Base-by-base conservation (phyloP, 2,888 invertebrate species). In the Spilosoma lubricipeda region DNA sequence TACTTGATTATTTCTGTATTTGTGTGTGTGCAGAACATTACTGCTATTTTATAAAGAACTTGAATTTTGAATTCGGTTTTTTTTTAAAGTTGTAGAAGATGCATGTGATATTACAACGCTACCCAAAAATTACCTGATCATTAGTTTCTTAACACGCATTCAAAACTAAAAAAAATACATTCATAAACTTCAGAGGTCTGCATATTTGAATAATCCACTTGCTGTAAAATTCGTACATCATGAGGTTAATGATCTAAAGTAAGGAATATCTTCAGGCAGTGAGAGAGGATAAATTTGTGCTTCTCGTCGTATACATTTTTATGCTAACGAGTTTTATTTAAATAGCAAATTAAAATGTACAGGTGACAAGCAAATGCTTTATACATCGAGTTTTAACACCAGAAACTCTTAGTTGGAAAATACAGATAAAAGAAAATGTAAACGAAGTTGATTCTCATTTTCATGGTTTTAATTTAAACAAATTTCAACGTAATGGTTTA, bases 321-420 rank as follows among this genome's bases (percentile, higher is more conserved):
- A 52, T 20, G 52, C 52, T 11, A 23, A 2, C 27, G 27, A 63
- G 59, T 63, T 63, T 30, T 63, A 63, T 13, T 27, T 27, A 59
- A 30, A 30, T 63, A 63, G 2, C 30, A 63, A 30, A 15, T 63
- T 63, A 63, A 63, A 30, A 63, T 30, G 30, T 63, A 30, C 63
- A 63, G 63, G 63, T 63, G 3, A 63, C 30, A 30, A 15, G 30
- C 63, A 63, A 65, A 65, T 65, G 65, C 65, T 36, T 66, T 66
- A 39, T 56, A 39, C 39, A 39, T n/a, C n/a, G n/a, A 36, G 36
- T 11, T 23, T 36, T 23, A n/a, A 5, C 9, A 11, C n/a, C 2
- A 3, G 64, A 8, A 64, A 64, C 20, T 64, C 3, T 65, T 39
- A n/a, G 23, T 39, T 65, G 9, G 23, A 36, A 15, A 13, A 33